Evolutionary conservation across 2,113 vertebrate species (phyloP), one percentile per base, ranked within the genome.

Genomic region (Noctilio leporinus): DNA sequence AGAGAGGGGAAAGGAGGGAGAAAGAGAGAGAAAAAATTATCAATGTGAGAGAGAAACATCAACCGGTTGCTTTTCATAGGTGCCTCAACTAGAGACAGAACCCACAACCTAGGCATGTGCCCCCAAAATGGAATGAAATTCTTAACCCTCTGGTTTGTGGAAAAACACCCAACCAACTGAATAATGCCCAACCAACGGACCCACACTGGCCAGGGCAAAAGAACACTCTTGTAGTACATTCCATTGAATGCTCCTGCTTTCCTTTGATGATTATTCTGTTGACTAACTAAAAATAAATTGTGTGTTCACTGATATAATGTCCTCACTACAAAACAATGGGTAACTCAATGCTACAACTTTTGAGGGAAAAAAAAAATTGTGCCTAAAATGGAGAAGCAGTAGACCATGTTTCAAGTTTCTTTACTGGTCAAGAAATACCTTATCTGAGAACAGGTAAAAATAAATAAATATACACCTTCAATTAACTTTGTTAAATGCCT

Each of bases 401-500:
- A 38, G 14, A 28, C 57, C 86, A 53, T 53, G 84, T 49, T 76
- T 91, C 28, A 55, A 78, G 12, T 78, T 96, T 92, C 19, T 84
- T 91, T 59, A 81, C 45, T 76, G 57, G 47, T 88, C 85, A 67
- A 93, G 64, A 95, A 81, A 78, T 69, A 26, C 2, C 47, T 40
- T 73, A 78, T 24, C 76, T 81, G 53, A 67, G 33, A 69, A 45
- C 2, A 84, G 53, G 24, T 88, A 40, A 91, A 85, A 70, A 19
- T n/a, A 86, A 69, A 76, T 59, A 59, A 45, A 53, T 33, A n/a
- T 2, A 8, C 1, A 45, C 15, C 84, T 88, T 35, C 17, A 19
- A 77, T 53, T 77, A 47, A 93, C 70, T 77, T 85, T 95, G 26
- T 67, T 62, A 94, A 94, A 86, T 82, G 45, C n/a, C 26, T 89